Evolutionary conservation across 1,140 invertebrate species (phyloP).

Genomic region (Brachionus paranguensis): DNA sequence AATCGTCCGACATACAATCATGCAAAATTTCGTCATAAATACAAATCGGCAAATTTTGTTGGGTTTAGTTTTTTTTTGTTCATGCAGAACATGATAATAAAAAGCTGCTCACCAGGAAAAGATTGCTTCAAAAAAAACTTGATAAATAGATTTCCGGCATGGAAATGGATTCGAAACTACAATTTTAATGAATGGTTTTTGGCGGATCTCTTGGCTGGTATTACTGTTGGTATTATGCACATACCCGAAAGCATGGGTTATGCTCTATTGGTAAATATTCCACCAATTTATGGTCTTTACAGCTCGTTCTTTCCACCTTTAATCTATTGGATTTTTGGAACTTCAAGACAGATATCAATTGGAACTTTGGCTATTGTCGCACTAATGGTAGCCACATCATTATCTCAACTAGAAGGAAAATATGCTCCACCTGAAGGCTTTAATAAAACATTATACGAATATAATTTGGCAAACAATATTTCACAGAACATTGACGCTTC

Average conservation of each 20-base stretch:
- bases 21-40: not conserved
- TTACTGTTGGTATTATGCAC: slow-evolving; percentile 58
- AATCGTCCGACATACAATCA: not conserved
- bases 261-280: slow-evolving; percentile 75
- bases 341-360: slow-evolving; percentile 82
- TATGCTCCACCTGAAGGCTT: not conserved
- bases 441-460: slow-evolving; percentile 2
- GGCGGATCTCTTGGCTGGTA: slow-evolving; percentile 54
- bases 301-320: slow-evolving; percentile 88
- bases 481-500: not conserved
- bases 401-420: slow-evolving; percentile 16
- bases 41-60: not conserved
- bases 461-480: not conserved
- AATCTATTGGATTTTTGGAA: slow-evolving; percentile 80
- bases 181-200: slow-evolving; percentile 50
- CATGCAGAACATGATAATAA: not conserved
- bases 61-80: not conserved
- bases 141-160: slow-evolving; percentile 46
- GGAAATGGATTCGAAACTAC: slow-evolving; percentile 51
- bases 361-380: slow-evolving; percentile 83
- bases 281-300: slow-evolving; percentile 81
- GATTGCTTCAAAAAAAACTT: not conserved
- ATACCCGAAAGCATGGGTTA: slow-evolving; percentile 69
- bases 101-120: not conserved
- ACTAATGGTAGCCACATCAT: slow-evolving; percentile 63